Evolutionary conservation across 2,888 invertebrate genomes (phyloP).

Genomic region (Zelleria hepariella): DNA sequence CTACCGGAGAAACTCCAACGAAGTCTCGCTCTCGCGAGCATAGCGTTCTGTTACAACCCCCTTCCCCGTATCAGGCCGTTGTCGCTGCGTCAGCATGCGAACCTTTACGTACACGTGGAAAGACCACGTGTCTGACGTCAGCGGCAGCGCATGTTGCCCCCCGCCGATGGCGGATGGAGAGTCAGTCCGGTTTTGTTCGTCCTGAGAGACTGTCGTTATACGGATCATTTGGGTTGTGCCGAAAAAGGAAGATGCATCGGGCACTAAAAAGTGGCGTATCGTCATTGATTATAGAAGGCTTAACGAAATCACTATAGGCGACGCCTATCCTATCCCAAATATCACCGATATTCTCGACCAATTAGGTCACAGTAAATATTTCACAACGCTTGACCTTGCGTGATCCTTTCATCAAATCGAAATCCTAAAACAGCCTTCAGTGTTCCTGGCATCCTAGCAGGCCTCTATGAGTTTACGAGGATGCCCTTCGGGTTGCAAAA

Average conservation of each 20-base stretch:
- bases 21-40: no score
- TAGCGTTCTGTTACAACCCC: no score
- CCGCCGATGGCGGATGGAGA: no score
- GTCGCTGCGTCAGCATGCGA: no score
- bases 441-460: background rate
- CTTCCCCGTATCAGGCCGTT: no score
- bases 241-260: constrained; percentile 3
- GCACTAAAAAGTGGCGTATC: constrained; percentile 13
- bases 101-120: no score
- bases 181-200: no score
- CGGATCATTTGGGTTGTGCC: background rate
- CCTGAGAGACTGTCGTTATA: no score
- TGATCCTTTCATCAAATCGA: background rate
- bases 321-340: constrained; percentile 1
- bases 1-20: no score
- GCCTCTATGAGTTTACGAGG: background rate
- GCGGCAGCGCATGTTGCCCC: no score
- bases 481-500: constrained; percentile 5
- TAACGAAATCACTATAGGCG: constrained; percentile 14
- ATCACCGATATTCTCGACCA: constrained; percentile 15
- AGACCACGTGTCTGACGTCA: no score
- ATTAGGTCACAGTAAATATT: background rate
- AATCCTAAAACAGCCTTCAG: background rate
- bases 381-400: background rate
- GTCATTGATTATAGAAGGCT: constrained; percentile 13